These are phyloP conservation scores for Drosophila koepferae DNA, from an alignment of 2,888 invertebrate genomes.

Conservation along the genomic window DNA sequence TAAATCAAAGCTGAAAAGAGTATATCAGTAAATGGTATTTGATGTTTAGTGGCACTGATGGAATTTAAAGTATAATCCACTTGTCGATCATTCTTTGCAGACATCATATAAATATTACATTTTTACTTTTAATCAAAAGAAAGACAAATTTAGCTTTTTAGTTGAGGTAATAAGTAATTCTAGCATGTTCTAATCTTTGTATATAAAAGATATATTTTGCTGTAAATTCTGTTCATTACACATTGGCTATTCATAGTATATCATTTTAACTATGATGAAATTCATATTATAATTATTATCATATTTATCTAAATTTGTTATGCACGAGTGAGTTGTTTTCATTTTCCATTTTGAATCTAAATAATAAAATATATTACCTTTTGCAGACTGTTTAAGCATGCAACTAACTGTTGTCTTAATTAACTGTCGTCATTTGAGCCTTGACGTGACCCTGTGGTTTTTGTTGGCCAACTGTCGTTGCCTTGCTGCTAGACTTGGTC, in stretches of 20 bases:
- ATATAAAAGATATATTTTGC: no score
- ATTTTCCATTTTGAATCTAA: background rate
- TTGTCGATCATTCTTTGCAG: no score
- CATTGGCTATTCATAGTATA: background rate
- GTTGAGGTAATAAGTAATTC: no score
- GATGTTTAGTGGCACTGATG: no score
- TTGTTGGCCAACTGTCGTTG: conserved; percentile 31
- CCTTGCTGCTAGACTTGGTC: conserved; percentile 18
- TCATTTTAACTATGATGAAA: no score
- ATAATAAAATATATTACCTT: conserved; percentile 4
- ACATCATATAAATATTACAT: no score
- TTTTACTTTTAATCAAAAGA: background rate
- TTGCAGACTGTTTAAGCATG: conserved; percentile 3
- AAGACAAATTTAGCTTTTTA: background rate
- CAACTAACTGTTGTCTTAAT: conserved; percentile 48
- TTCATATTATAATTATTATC: background rate
- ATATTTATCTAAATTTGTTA: background rate
- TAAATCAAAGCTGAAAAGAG: background rate
- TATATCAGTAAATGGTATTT: background rate
- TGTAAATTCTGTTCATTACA: no score
- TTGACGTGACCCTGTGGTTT: conserved; percentile 30
- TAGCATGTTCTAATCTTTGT: no score
- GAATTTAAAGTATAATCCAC: no score
- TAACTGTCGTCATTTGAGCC: conserved; percentile 43
- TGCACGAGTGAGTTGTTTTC: background rate